Base-by-base conservation (phyloP, 2,113 vertebrate genomes). In the Nettapus auritus region DNA sequence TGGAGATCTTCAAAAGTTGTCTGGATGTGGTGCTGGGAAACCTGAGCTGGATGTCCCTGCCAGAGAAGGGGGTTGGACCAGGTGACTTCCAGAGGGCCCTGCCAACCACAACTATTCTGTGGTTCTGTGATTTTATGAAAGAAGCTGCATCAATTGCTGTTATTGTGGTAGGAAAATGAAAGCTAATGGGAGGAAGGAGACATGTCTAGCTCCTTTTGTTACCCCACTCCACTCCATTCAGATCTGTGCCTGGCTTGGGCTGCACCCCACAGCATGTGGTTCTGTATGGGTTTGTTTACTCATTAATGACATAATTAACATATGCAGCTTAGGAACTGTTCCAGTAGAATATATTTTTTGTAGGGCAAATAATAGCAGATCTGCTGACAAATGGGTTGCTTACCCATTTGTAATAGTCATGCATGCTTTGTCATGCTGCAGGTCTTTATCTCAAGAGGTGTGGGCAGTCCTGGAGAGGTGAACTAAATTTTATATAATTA, bases 391-490 rank as follows among this genome's bases (percentile, higher is more conserved):
- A 40, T 83, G 38, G 25, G 17, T 91, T 87, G 44, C 40, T 85
- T 88, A 59, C 19, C 13, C 36, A 34, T 94, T 93, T 85, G 29
- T 85, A 69, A 69, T 85, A 66, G 50, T 55, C 71, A 62, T 19
- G 9, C 7, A 31, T 67, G 29, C 40, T 91, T 93, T 62, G 34
- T 77, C 23, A 26, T 0, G 2, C 46, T 80, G 11, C 38, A 69
- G 64, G 28, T 86, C 63, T 93, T 92, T 77, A 87, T 79, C 67
- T 82, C 26, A 91, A 82, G 84, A 89, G 33, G 9, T 77, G 67
- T 69, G 71, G 82, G 31, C 36, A 91, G 63, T 29, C 93, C 63
- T 90, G 42, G 36, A 81, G 28, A 93, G 40, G n/a, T 13, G 14
- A 92, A 66, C 31, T 76, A 56, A 64, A 92, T 70, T 91, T 89